Base-by-base conservation (phyloP, 2,888 invertebrate species). In the Peribatodes rhomboidaria region DNA sequence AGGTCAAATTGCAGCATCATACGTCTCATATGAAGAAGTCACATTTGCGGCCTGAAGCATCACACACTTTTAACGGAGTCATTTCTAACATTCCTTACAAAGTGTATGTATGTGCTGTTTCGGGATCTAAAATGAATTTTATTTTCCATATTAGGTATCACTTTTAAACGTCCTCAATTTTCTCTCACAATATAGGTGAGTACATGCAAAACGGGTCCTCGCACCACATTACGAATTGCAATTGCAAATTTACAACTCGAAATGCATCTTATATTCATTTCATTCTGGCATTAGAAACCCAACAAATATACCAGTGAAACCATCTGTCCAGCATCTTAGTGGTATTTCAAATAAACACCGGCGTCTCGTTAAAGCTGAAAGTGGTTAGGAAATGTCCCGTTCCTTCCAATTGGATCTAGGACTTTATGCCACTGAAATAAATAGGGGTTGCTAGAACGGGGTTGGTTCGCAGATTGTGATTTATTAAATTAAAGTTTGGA, bases 291-390 rank as follows among this genome's bases (percentile, higher is more conserved):
- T 7, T 16, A 60, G 42, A 41, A 46, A 44, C 50, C 39, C 20
- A 59, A 39, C 42, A 42, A 52, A 66, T 55, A 61, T 57, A 49
- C 54, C 47, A 53, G 47, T 61, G 50, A 63, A 66, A 37, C 50
- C 18, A 22, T n/a, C 59, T 61, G 67, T 70, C 65, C 57, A 57
- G 65, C 55, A 55, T 68, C 66, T 61, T 61, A 69, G 70, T 65
- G 65, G 72, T 71, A 73, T 60, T 59, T 56, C 57, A 57, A 54
- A 71, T 65, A 67, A 79, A 74, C 65, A 67, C 67, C 57, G 70
- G 65, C 59, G 57, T 70, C 67, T 66, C 61, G 70, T 69, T 72
- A 69, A 65, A 66, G 70, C 57, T 76, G 57, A 69, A 70, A 65
- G 62, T 70, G 69, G 75, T 70, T 57, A 63, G 63, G 33, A 50